Percentiles rank a stretch among this genome's conserved stretches.
Conservation (phyloP, 2,113 vertebrate genomes). For the Vireo altiloquus region DNA sequence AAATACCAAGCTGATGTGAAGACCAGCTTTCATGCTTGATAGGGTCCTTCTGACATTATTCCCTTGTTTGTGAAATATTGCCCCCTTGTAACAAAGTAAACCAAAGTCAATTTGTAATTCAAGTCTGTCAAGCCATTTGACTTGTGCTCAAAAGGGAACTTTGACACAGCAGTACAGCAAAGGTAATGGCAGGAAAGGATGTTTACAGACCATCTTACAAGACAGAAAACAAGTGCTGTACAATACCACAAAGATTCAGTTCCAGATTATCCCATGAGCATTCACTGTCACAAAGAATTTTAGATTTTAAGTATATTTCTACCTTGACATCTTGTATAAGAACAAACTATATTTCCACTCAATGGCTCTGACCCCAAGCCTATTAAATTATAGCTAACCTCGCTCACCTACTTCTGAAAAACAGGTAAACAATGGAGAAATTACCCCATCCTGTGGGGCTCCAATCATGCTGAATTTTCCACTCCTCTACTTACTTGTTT, state of each 20-base stretch:
- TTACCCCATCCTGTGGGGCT: not conserved
- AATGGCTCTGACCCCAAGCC: not conserved
- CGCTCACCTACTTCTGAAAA: not conserved
- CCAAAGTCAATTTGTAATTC: not conserved
- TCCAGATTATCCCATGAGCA: not conserved
- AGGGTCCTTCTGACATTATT: not conserved
- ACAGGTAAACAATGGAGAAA: not conserved
- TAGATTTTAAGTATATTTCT: not conserved
- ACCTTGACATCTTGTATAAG: not conserved
- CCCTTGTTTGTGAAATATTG: not conserved
- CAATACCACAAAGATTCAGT: not conserved
- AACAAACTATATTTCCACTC: not conserved
- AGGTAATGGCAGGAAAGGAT: not conserved
- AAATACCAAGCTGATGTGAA: conserved; percentile 43
- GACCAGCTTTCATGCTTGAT: not conserved
- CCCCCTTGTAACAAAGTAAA: not conserved
- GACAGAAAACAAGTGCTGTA: not conserved
- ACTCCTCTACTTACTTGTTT: not conserved
- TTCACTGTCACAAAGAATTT: not conserved
- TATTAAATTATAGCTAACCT: not conserved
- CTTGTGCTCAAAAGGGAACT: not conserved
- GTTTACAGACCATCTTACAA: not conserved
- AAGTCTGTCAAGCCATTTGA: not conserved
- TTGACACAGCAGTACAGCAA: not conserved
- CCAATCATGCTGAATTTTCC: not conserved